These are phyloP conservation scores for Cheilosia vernalis DNA, from an alignment of 2,888 invertebrate genomes.

Conservation along the genomic window DNA sequence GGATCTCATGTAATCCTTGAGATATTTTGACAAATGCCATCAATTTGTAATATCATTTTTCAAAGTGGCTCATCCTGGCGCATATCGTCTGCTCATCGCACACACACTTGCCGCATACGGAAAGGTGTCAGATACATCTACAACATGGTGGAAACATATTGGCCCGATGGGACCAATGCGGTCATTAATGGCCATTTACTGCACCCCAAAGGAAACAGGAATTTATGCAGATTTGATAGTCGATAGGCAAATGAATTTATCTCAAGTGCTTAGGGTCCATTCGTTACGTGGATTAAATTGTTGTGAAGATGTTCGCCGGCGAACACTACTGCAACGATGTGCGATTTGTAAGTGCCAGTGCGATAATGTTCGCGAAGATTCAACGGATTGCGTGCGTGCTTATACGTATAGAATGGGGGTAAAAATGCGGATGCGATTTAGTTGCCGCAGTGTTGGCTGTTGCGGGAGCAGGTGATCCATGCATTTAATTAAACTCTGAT, in stretches of 20 bases:
- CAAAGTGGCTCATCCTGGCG: conserved; percentile 77
- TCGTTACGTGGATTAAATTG: conserved; percentile 74
- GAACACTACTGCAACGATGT: conserved; percentile 21
- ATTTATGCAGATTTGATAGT: conserved; percentile 68
- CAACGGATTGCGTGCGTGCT: conserved; percentile 16
- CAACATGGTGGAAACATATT: conserved; percentile 33
- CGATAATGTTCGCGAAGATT: conserved; percentile 61
- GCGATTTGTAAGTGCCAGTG: conserved; percentile 61
- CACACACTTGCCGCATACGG: background rate
- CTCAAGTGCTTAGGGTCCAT: conserved; percentile 63
- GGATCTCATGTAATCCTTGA: conserved; percentile 63
- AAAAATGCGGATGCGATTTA: conserved; percentile 66
- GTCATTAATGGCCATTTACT: conserved; percentile 83
- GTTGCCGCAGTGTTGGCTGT: conserved; percentile 32
- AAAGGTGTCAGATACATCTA: conserved; percentile 9
- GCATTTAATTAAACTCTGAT: conserved; percentile 62
- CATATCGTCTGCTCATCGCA: conserved; percentile 28
- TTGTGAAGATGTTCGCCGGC: conserved; percentile 37
- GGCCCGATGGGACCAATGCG: conserved; percentile 79
- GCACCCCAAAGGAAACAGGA: conserved; percentile 26
- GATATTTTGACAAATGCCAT: conserved; percentile 83
- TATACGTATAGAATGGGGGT: background rate
- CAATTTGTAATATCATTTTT: conserved; percentile 83
- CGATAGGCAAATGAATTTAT: conserved; percentile 74
- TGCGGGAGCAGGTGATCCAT: conserved; percentile 67